Percentiles rank a stretch among this genome's conserved stretches.
These are phyloP conservation scores for Halichondria panicea DNA, from an alignment of 37 sponge, comb jelly and placozoan species.

Conservation along the genomic window DNA sequence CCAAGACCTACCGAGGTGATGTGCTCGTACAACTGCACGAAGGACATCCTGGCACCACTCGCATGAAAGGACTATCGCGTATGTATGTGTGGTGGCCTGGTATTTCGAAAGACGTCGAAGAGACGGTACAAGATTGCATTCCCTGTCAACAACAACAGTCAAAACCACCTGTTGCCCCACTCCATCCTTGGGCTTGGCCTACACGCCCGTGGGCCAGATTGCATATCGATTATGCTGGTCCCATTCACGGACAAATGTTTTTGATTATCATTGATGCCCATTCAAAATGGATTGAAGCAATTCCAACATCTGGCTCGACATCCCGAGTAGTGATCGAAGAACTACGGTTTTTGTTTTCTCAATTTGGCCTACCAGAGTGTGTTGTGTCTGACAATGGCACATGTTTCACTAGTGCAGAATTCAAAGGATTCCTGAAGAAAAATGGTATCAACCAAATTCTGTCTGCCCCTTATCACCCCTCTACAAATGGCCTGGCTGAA, in stretches of 20 bases:
- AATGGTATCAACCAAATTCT: constrained; percentile 42
- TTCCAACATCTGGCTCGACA: constrained; percentile 1
- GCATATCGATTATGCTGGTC: constrained; percentile 37
- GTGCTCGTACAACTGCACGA: too few relatives aligned
- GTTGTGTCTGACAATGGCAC: constrained; percentile 59
- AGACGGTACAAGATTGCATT: too few relatives aligned
- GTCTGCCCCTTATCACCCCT: constrained; percentile 12
- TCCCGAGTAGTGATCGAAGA: neutral
- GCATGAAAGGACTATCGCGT: too few relatives aligned
- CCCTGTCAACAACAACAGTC: neutral
- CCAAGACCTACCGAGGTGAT: too few relatives aligned
- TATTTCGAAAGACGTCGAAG: too few relatives aligned
- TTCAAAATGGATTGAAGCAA: constrained; percentile 19
- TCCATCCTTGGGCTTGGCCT: constrained; percentile 43
- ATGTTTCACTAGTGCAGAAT: constrained; percentile 24
- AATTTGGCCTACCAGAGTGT: constrained; percentile 27
- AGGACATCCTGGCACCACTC: too few relatives aligned
- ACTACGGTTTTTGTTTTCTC: constrained; percentile 24
- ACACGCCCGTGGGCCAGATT: constrained; percentile 23
- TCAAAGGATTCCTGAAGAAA: constrained; percentile 12
- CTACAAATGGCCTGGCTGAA: constrained; percentile 8
- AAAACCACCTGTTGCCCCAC: constrained; percentile 22
- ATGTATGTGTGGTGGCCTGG: too few relatives aligned
- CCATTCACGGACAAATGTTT: constrained; percentile 31
- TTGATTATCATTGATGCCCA: constrained; percentile 21